A percentile compares a stretch with the other conserved stretches of the same genome.
Conservation (phyloP, 35 echinoderm and acorn worm species). For the Apostichopus japonicus region DNA sequence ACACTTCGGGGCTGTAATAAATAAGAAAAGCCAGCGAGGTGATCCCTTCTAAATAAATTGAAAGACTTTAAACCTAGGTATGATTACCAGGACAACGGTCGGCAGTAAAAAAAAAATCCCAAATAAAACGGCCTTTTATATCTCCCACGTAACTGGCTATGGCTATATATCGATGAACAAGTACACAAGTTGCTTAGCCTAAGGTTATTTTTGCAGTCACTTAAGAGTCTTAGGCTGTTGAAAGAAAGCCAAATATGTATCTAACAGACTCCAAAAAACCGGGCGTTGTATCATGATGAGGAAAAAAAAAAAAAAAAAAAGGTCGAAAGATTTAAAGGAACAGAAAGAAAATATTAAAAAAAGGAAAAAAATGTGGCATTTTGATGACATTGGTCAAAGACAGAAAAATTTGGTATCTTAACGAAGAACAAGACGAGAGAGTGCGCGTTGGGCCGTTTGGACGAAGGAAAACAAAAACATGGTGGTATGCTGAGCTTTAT, state of each 20-base stretch:
- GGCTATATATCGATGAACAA: slow-evolving; percentile 26
- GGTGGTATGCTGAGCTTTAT: no score
- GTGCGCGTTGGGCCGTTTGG: no score
- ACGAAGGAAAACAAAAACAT: no score
- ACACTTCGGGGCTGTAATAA: slow-evolving; percentile 31
- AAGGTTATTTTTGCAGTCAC: slow-evolving; percentile 44
- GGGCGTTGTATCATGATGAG: not conserved
- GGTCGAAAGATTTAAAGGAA: no score
- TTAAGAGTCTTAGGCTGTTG: slow-evolving; percentile 36
- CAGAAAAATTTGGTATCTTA: no score
- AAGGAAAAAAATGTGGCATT: no score
- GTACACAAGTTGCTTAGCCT: slow-evolving; percentile 42
- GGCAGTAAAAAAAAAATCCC: slow-evolving; percentile 4
- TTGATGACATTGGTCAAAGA: no score
- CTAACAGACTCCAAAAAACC: not conserved
- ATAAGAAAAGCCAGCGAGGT: not conserved
- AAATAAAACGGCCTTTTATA: slow-evolving; percentile 14
- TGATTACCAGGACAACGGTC: slow-evolving; percentile 11
- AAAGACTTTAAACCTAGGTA: slow-evolving; percentile 21
- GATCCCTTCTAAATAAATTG: slow-evolving; percentile 3
- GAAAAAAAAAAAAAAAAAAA: not conserved
- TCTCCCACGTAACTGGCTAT: not conserved
- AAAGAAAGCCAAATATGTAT: slow-evolving; percentile 54
- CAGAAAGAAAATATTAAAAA: no score
- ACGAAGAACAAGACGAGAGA: no score